Conservation (phyloP, 2,113 vertebrate genomes). For the Clarias magur region DNA sequence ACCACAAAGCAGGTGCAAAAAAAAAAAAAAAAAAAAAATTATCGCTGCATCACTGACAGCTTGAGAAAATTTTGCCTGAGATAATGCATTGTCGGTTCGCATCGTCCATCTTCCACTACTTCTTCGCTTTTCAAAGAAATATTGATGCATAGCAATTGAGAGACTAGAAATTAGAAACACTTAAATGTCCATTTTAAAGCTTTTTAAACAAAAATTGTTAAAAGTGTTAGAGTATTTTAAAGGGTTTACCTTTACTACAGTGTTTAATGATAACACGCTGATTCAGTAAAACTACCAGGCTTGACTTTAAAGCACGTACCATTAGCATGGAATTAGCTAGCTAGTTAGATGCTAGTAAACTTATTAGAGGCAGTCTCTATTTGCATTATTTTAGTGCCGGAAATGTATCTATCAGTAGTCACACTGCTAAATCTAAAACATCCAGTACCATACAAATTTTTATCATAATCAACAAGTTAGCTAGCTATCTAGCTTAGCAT, state of each 20-base stretch:
- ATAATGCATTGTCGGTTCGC: not conserved
- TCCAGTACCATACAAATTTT: not conserved
- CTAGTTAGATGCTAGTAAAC: not conserved
- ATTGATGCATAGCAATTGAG: not conserved
- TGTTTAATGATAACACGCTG: not conserved
- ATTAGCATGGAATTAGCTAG: not conserved
- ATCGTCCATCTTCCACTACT: not conserved
- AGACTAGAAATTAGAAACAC: not conserved
- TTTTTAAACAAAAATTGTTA: not conserved
- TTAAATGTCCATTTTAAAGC: not conserved
- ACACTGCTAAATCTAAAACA: not conserved
- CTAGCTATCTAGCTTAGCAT: not conserved
- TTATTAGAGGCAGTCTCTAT: not conserved
- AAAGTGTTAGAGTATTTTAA: not conserved
- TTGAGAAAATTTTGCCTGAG: not conserved
- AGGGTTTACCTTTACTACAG: not conserved
- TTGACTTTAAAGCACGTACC: not conserved
- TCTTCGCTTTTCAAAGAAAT: not conserved
- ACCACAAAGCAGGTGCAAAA: slow-evolving; percentile 47
- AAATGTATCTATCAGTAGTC: not conserved
- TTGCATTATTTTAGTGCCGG: not conserved
- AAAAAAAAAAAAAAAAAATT: no score
- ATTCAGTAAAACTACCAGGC: not conserved
- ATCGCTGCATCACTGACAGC: not conserved
- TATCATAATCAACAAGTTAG: not conserved